phyloP scores from a whole-genome alignment of 1,140 invertebrate genomes.

The Caenorhabditis tropicalis region DNA sequence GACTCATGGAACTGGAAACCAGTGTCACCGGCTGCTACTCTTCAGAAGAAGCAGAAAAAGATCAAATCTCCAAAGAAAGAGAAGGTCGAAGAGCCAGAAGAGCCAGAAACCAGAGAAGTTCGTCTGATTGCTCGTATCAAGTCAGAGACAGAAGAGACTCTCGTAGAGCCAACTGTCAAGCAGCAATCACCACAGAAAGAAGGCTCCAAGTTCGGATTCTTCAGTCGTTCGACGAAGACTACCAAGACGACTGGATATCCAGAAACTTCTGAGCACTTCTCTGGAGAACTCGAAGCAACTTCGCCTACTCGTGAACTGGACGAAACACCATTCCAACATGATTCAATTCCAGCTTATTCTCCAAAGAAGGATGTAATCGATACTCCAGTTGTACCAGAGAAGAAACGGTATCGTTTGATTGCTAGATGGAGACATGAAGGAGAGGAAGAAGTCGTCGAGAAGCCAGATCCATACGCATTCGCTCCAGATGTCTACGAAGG shows the following conservation, averaged over 20 bases:
- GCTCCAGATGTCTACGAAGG: conserved; percentile 40
- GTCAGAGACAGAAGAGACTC: not conserved
- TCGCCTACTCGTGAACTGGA: not conserved
- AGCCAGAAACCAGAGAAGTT: conserved; percentile 16
- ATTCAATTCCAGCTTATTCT: not conserved
- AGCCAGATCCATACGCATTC: conserved; percentile 36
- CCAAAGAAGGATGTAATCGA: not conserved
- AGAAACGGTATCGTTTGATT: not conserved
- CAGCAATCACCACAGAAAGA: conserved; percentile 17
- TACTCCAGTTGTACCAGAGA: conserved; percentile 24
- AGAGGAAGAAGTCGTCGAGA: conserved; percentile 55
- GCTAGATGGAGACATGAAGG: conserved; percentile 42
- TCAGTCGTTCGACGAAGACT: not conserved
- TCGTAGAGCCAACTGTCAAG: not conserved
- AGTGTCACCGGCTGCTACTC: not conserved
- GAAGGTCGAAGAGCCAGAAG: not conserved
- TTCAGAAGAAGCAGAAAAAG: not conserved
- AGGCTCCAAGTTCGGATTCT: conserved; percentile 1
- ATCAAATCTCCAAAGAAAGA: not conserved
- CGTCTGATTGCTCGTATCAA: not conserved
- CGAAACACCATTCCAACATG: not conserved
- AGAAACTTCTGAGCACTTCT: not conserved
- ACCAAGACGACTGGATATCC: not conserved
- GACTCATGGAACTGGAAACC: conserved; percentile 63
- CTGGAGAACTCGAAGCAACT: not conserved